Evolutionary conservation across 2,113 vertebrate species (phyloP).

Genomic region (Crotalus helleri): DNA sequence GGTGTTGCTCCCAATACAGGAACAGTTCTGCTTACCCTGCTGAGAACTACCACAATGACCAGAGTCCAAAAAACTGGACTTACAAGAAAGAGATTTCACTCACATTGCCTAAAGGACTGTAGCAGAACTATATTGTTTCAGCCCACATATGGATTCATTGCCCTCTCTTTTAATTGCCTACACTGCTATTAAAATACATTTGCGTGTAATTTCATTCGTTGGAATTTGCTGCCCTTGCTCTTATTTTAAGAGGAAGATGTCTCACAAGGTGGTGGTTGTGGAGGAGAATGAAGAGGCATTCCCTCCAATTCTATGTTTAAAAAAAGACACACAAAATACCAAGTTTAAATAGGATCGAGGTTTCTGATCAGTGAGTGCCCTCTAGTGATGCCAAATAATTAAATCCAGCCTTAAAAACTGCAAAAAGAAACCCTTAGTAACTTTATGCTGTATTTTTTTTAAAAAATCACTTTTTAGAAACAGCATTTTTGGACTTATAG

Average conservation of each 20-base stretch:
- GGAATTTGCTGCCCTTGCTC: background rate
- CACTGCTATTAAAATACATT: background rate
- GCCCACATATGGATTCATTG: background rate
- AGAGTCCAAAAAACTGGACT: background rate
- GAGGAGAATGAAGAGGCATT: background rate
- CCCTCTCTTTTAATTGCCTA: background rate
- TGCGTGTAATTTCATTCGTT: background rate
- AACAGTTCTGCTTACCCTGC: background rate
- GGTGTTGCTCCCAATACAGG: background rate
- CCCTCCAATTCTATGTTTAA: background rate
- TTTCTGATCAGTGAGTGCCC: slow-evolving; percentile 21
- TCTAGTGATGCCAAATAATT: slow-evolving; percentile 13
- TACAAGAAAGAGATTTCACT: background rate
- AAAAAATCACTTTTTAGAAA: background rate
- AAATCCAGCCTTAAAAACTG: background rate
- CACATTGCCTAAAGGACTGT: background rate
- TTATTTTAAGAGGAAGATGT: background rate
- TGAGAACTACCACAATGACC: background rate
- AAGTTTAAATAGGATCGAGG: background rate
- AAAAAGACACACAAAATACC: background rate
- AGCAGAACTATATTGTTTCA: background rate
- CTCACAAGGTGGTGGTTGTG: background rate
- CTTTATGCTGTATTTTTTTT: background rate
- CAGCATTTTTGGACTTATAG: background rate
- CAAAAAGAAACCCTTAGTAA: background rate